phyloP scores from a whole-genome alignment of 2,888 invertebrate species.

The Cataglyphis rosenhaueri region DNA sequence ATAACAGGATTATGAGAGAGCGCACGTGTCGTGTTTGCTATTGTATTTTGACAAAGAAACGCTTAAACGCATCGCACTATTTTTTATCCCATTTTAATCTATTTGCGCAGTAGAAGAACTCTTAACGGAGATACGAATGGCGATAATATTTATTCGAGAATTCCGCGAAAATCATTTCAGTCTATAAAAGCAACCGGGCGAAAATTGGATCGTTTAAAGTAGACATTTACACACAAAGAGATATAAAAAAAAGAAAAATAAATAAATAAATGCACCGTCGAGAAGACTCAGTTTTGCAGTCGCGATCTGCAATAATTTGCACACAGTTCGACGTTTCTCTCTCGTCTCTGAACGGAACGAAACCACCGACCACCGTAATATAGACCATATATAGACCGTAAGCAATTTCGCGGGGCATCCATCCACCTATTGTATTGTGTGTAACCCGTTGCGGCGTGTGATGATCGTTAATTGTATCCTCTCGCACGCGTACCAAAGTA shows the following conservation, averaged over 20 bases:
- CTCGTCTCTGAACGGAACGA: constrained; percentile 23
- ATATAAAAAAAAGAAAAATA: neutral
- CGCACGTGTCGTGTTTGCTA: constrained; percentile 1
- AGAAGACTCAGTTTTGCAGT: constrained; percentile 4
- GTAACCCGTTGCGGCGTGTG: constrained; percentile 9
- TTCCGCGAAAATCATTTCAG: neutral
- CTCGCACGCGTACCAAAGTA: constrained; percentile 55
- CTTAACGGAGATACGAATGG: neutral
- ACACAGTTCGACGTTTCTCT: constrained; percentile 47
- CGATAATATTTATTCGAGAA: neutral
- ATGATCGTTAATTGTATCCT: constrained; percentile 62
- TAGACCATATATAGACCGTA: constrained; percentile 46
- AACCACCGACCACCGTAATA: constrained; percentile 17
- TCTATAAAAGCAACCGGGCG: neutral
- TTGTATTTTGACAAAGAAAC: neutral
- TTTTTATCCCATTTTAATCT: neutral
- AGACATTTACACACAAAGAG: neutral
- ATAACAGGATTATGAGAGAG: neutral
- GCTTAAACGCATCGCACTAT: neutral
- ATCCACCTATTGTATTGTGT: constrained; percentile 22
- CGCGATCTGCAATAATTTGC: constrained; percentile 24
- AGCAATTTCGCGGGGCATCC: constrained; percentile 46
- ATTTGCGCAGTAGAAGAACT: neutral
- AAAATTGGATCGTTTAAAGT: constrained; percentile 12
- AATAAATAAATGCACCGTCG: neutral